Evolutionary conservation across 2,888 invertebrate species (phyloP).

Genomic region (Zhengitettix transpicula): DNA sequence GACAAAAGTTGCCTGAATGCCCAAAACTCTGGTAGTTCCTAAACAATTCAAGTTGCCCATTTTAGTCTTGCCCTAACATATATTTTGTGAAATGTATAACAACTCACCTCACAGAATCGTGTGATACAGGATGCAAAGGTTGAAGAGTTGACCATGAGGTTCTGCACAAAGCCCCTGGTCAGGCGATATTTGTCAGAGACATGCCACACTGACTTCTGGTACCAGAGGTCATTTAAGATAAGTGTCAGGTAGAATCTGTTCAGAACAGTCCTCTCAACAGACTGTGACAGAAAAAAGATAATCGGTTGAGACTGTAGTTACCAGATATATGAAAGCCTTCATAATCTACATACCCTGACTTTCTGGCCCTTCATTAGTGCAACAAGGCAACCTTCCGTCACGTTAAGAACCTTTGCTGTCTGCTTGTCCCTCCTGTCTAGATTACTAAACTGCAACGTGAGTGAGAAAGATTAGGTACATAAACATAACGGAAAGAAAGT

Average conservation of each 20-base stretch:
- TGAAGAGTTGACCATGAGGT: conserved; percentile 50
- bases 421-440: conserved; percentile 46
- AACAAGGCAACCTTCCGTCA: conserved; percentile 55
- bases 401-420: conserved; percentile 56
- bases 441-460: conserved; percentile 36
- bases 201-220: conserved; percentile 41
- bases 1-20: conserved; percentile 58
- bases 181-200: conserved; percentile 56
- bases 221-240: conserved; percentile 66
- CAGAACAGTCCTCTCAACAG: conserved; percentile 40
- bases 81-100: not conserved
- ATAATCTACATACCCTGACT: conserved; percentile 32
- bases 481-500: not conserved
- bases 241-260: conserved; percentile 73
- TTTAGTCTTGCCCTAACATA: not conserved
- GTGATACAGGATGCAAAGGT: conserved; percentile 60
- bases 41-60: conserved; percentile 5
- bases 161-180: conserved; percentile 66
- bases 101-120: conserved; percentile 51
- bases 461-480: conserved; percentile 1
- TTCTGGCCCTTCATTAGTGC: conserved; percentile 49
- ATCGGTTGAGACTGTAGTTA: not conserved
- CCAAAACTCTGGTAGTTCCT: conserved; percentile 67
- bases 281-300: conserved; percentile 25
- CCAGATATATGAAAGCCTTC: not conserved